phyloP scores from a whole-genome alignment of 2,113 vertebrate species.

The Sakesphorus luctuosus region DNA sequence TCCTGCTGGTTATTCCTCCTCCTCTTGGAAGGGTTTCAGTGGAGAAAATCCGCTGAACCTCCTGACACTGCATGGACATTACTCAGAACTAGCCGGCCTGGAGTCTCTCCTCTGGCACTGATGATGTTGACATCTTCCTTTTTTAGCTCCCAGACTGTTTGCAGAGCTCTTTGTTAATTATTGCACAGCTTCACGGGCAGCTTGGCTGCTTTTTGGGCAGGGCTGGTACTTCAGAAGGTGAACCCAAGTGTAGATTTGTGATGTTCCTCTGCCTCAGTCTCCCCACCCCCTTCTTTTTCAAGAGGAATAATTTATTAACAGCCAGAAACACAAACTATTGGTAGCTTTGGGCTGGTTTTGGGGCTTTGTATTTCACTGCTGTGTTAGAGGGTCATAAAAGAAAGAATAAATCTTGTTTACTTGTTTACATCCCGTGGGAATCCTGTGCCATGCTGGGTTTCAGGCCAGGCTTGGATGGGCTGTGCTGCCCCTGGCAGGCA shows the following conservation, averaged over 20 bases:
- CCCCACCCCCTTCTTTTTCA: neutral
- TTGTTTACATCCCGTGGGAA: slow-evolving; percentile 54
- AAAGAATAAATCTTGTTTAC: slow-evolving; percentile 47
- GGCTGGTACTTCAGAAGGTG: neutral
- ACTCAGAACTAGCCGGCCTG: neutral
- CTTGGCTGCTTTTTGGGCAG: neutral
- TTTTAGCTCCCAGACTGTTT: neutral
- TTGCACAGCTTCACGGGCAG: neutral
- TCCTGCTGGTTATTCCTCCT: neutral
- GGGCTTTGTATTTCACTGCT: neutral
- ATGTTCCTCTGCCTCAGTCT: neutral
- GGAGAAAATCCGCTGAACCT: neutral
- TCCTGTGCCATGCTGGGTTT: neutral
- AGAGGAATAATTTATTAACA: neutral
- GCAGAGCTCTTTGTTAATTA: neutral
- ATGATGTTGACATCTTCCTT: neutral
- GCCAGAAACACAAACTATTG: neutral
- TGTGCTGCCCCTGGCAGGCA: neutral
- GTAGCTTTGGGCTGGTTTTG: neutral
- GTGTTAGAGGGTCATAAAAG: neutral
- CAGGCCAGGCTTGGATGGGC: neutral
- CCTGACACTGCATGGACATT: rapidly evolving
- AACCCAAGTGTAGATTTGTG: neutral
- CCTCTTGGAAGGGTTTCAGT: neutral
- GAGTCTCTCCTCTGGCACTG: neutral